These are phyloP conservation scores for Antheraea assamensis DNA, from an alignment of 2,888 invertebrate genomes.

Conservation along the genomic window DNA sequence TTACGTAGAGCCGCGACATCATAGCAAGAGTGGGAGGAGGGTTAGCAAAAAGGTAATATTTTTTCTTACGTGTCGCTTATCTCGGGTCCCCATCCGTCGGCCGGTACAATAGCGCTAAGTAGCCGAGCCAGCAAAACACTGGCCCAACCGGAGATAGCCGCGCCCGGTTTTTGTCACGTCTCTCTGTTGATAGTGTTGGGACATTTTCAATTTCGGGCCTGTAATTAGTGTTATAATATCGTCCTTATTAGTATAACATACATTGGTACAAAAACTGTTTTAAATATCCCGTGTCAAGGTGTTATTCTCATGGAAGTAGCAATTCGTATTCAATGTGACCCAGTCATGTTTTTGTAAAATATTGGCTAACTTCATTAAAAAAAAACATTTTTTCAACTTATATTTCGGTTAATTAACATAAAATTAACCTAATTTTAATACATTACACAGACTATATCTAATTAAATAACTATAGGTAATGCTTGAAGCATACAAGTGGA, in stretches of 20 bases:
- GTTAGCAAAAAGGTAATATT: slow-evolving; percentile 2
- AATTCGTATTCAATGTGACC: no score
- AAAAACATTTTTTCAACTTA: background rate
- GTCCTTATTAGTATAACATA: background rate
- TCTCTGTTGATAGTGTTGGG: background rate
- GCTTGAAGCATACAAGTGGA: no score
- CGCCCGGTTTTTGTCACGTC: slow-evolving; percentile 10
- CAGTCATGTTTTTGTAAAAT: background rate
- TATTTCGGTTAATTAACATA: background rate
- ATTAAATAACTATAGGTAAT: no score
- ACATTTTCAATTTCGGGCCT: background rate
- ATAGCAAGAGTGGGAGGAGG: background rate
- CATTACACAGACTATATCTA: background rate
- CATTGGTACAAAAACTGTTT: no score
- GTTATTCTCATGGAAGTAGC: no score
- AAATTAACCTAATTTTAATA: background rate
- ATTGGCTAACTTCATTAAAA: background rate
- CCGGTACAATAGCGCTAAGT: slow-evolving; percentile 11
- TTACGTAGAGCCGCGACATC: background rate
- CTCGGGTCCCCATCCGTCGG: slow-evolving; percentile 11
- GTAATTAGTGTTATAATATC: background rate
- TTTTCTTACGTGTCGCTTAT: slow-evolving; percentile 16
- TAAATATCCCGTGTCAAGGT: no score
- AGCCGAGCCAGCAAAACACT: slow-evolving; percentile 14
- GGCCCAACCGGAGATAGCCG: slow-evolving; percentile 11